Conservation (phyloP, 2,888 invertebrate genomes). For the Tridacna gigas region DNA sequence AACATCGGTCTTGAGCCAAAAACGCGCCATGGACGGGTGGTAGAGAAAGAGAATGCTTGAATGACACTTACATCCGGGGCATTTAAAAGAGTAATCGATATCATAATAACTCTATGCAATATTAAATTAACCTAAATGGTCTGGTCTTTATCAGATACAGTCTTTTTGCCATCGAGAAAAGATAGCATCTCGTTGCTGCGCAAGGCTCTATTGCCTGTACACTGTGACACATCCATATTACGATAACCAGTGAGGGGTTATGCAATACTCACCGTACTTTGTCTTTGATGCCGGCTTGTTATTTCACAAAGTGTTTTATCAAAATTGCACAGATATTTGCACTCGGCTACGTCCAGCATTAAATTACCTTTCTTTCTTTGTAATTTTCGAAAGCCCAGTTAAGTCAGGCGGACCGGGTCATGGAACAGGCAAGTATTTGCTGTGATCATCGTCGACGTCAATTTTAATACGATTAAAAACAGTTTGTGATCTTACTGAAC, state of each 20-base stretch:
- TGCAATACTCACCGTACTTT: not conserved
- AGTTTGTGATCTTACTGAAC: too few species aligned
- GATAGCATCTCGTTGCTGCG: constrained; percentile 10
- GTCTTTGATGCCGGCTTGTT: constrained; percentile 21
- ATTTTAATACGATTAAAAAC: not conserved
- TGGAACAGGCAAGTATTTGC: constrained; percentile 9
- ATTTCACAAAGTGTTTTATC: constrained; percentile 22
- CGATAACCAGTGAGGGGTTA: not conserved
- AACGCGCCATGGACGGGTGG: too few species aligned
- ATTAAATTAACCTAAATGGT: too few species aligned
- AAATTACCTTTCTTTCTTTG: constrained; percentile 22
- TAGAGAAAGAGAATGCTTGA: too few species aligned
- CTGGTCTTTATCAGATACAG: too few species aligned
- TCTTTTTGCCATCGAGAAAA: too few species aligned
- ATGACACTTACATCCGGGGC: too few species aligned
- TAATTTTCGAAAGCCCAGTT: constrained; percentile 19
- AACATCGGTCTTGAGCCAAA: too few species aligned
- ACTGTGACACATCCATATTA: not conserved
- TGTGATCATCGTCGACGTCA: not conserved
- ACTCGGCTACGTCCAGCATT: constrained; percentile 25
- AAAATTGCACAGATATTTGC: constrained; percentile 27
- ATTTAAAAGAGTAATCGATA: too few species aligned
- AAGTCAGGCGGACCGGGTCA: constrained; percentile 3
- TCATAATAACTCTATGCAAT: too few species aligned
- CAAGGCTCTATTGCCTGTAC: not conserved